Base-by-base conservation (phyloP, 2,888 invertebrate species). In the Ametastegia equiseti region DNA sequence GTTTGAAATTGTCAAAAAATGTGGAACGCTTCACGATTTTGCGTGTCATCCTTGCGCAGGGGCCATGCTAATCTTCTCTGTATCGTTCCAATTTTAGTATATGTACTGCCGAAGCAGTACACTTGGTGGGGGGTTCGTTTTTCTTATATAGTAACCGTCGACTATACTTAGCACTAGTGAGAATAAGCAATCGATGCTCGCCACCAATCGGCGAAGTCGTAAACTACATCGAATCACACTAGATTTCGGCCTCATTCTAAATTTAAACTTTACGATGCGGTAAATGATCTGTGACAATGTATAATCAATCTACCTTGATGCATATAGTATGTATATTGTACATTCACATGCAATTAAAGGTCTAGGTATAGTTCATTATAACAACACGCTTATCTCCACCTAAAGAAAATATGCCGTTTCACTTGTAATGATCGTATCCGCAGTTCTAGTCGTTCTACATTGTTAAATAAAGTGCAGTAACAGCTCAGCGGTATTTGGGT, bases 1-100 rank as follows among this genome's bases (percentile, higher is more conserved):
- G 0, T 5, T 45, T n/a, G 15, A 71, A 71, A 27, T 45, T 47
- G 75, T 65, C 88, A 92, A 94, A 94, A 94, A 94, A 94, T 95
- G 94, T 95, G 95, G 95, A 95, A 96, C 96, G 96, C 96, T 96
- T 96, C 96, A 96, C 96, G 96, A 96, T 96, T 96, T 96, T 96
- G 96, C 96, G 96, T 96, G 96, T 96, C 96, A 96, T 96, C 96
- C 96, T 96, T 96, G 96, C 96, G 96, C 96, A 96, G 96, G 95
- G 96, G 96, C 96, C 96, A 96, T 96, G 96, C 96, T 96, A 96
- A 96, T 96, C 96, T 96, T 96, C 96, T 96, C 96, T 96, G 96
- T 96, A 96, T 96, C 96, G 96, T 96, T 96, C 96, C 96, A 96
- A 96, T 96, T 96, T 96, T 96, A 96, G 95, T 95, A 95, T 95